Evolutionary conservation across 2,113 vertebrate species (phyloP).

Genomic region (Onychostruthus taczanowskii): DNA sequence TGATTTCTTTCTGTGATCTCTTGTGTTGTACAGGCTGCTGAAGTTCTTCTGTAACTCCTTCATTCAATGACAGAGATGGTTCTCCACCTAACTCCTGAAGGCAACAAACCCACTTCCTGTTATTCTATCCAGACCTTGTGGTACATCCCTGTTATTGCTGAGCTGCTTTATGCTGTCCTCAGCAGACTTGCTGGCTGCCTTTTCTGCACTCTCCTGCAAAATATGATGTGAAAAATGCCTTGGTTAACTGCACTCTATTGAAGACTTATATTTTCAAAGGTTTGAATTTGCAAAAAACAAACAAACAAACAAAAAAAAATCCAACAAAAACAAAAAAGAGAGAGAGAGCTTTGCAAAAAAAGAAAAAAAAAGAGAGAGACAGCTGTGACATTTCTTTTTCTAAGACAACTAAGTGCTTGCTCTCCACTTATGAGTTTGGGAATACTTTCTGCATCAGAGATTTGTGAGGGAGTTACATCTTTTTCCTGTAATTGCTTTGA

Average conservation of each 20-base stretch:
- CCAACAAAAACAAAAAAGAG: too few relatives aligned
- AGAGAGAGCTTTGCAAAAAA: too few relatives aligned
- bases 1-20: background rate
- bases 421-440: background rate
- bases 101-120: background rate
- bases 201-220: background rate
- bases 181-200: background rate
- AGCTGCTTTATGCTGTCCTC: background rate
- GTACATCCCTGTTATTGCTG: background rate
- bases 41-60: background rate
- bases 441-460: background rate
- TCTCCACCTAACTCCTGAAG: background rate
- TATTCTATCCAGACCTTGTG: background rate
- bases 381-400: background rate
- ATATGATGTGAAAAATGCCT: background rate
- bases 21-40: background rate
- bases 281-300: background rate
- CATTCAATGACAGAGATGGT: background rate
- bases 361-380: background rate
- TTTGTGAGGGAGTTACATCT: background rate
- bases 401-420: background rate
- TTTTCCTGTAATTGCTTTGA: background rate
- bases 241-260: background rate
- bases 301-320: too few relatives aligned
- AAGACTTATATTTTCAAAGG: background rate